Conservation (phyloP, 2,888 invertebrate species). For the Lypha dubia region DNA sequence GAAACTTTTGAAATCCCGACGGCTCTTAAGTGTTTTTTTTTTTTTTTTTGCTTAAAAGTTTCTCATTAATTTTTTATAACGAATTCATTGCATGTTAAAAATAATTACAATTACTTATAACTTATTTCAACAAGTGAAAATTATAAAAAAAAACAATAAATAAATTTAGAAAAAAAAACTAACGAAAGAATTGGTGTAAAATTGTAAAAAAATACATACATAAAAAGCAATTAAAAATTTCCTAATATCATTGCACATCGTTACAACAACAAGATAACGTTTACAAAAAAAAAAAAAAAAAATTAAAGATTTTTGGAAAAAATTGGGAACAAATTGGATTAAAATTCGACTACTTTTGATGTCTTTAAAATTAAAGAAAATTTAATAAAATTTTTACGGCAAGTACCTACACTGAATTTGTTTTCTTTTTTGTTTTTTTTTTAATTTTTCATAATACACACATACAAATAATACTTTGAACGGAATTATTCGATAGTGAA, state of each 20-base stretch:
- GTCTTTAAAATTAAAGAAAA: slow-evolving; percentile 47
- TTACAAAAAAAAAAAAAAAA: background rate
- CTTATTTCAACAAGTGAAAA: slow-evolving; percentile 18
- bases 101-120: background rate
- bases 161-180: background rate
- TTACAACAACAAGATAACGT: background rate
- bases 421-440: too few species aligned
- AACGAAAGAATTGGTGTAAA: slow-evolving; percentile 12
- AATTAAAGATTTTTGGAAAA: background rate
- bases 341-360: slow-evolving; percentile 38
- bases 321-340: slow-evolving; percentile 46
- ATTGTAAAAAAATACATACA: background rate
- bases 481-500: too few species aligned
- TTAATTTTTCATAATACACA: too few species aligned
- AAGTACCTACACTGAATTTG: slow-evolving; percentile 33
- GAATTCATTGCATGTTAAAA: background rate
- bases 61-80: background rate
- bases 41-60: background rate
- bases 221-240: background rate
- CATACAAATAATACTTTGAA: too few species aligned
- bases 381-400: slow-evolving; percentile 51
- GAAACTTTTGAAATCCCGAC: background rate
- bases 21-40: background rate
- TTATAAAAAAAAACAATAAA: background rate
- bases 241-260: background rate